These are phyloP conservation scores for Rostratula benghalensis DNA, from an alignment of 2,113 vertebrate genomes.

Conservation along the genomic window DNA sequence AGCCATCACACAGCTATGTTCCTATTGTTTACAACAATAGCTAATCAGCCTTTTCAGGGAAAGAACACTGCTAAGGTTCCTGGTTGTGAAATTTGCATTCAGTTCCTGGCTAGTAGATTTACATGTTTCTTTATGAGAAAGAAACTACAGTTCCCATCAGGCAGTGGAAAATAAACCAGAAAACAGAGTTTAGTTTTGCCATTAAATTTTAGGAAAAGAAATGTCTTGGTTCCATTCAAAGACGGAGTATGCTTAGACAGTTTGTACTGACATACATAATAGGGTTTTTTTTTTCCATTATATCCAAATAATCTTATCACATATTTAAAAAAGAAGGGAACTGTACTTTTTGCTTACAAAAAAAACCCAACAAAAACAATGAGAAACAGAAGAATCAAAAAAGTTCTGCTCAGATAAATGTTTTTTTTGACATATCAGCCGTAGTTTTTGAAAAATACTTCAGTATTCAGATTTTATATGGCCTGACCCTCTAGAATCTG, in stretches of 20 bases:
- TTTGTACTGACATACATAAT: neutral
- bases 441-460: neutral
- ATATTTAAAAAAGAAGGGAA: neutral
- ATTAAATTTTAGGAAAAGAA: neutral
- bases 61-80: neutral
- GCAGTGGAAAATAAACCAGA: neutral
- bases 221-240: neutral
- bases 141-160: conserved; percentile 21
- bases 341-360: neutral
- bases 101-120: neutral
- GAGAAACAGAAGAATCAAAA: neutral
- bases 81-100: neutral
- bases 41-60: neutral
- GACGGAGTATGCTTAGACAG: neutral
- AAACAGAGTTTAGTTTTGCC: neutral
- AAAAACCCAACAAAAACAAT: too few species aligned
- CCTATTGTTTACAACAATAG: conserved; percentile 13
- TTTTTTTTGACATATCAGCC: neutral
- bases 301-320: neutral
- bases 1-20: neutral
- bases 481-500: neutral
- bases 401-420: neutral
- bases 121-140: neutral
- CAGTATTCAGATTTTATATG: neutral
- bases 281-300: neutral